A percentile compares a stretch with the other conserved stretches of the same genome.
phyloP scores from a whole-genome alignment of 92 coral and sea anemone genomes.

The Epizoanthus rinbou region DNA sequence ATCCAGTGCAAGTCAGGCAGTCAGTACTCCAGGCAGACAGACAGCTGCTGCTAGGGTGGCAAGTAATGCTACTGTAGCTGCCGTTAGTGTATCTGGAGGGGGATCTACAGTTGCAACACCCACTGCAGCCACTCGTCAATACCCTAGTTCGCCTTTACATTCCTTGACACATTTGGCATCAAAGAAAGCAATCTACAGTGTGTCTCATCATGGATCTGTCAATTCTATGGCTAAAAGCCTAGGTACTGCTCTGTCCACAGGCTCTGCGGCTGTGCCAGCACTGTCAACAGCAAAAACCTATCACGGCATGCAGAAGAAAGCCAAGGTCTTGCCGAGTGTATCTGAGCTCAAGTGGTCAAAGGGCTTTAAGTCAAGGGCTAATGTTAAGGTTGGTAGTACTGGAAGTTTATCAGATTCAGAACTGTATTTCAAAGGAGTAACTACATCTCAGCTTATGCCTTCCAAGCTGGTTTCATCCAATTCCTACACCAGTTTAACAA shows the following conservation, averaged over 20 bases:
- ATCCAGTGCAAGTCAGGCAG: too few relatives aligned
- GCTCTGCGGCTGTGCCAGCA: background rate
- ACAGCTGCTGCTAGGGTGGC: background rate
- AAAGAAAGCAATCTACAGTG: background rate
- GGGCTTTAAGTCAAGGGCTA: background rate
- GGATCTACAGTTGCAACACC: background rate
- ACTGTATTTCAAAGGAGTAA: background rate
- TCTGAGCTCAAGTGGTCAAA: constrained; percentile 40
- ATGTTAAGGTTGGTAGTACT: background rate
- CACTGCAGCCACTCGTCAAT: background rate
- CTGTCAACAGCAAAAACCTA: background rate
- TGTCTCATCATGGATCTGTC: background rate
- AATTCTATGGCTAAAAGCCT: constrained; percentile 43
- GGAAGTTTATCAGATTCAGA: constrained; percentile 40
- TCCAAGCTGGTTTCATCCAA: background rate
- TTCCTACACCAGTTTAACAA: constrained; percentile 6
- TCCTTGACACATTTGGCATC: background rate
- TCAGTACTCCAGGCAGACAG: background rate
- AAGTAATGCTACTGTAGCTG: background rate
- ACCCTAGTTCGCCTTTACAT: background rate
- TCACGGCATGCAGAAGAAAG: background rate
- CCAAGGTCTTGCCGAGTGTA: background rate
- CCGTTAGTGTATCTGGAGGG: background rate
- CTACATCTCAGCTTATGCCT: background rate
- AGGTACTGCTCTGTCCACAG: constrained; percentile 35